Evolutionary conservation across 2,888 invertebrate genomes (phyloP), one percentile per base, ranked within the genome.

Genomic region (Hydrotaea cyrtoneurina): DNA sequence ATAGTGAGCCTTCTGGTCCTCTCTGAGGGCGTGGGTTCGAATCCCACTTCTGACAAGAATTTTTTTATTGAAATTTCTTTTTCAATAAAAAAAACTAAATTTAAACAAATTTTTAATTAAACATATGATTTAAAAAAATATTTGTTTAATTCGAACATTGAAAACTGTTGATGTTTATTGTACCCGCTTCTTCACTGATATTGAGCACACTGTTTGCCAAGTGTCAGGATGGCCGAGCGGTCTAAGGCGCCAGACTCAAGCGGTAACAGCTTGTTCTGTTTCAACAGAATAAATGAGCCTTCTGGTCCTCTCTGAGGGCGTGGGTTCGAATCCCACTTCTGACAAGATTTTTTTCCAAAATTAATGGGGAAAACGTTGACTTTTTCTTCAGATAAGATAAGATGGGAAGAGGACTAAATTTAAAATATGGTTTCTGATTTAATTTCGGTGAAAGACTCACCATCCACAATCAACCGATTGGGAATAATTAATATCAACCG

Each of bases 1-100:
- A 26, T 2, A 23, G 23, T 15, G 90, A 90, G 91, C 89, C 88
- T 91, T 91, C 91, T 91, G 91, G 91, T 91, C 91, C 91, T 91
- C 91, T 91, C 89, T 91, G 91, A 90, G 91, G 91, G 91, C 90
- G 90, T 90, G 90, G 90, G 90, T 90, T 90, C 90, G 88, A 90
- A 90, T 90, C 90, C 90, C 90, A 90, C 90, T 90, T 90, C 90
- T 90, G 90, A 90, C 90, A 90, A 89, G 79, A 5, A 83, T 46
- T 31, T 78, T 81, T 53, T 23, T 39, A 19, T 66, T 17, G 10
- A 64, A n/a, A n/a, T n/a, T n/a, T n/a, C n/a, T n/a, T n/a, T n/a
- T n/a, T n/a, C n/a, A n/a, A n/a, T n/a, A n/a, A n/a, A n/a, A n/a
- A n/a, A n/a, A n/a, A n/a, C n/a, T n/a, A n/a, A n/a, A n/a, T n/a